Percentiles rank a stretch among this genome's conserved stretches.
Conservation (phyloP, 1,140 invertebrate genomes). For the Trachymyrmex septentrionalis region DNA sequence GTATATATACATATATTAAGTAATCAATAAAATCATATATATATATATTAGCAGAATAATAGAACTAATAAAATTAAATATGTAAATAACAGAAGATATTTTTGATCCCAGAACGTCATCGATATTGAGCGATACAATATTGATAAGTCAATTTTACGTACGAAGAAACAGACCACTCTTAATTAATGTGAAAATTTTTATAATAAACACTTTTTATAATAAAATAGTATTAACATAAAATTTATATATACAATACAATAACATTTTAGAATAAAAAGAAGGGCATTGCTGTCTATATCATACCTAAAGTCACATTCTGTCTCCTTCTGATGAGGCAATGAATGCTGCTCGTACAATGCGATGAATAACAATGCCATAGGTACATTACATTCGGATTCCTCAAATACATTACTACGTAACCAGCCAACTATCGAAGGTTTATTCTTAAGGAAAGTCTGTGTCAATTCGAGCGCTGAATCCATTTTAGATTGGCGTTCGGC, state of each 20-base stretch:
- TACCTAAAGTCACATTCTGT: constrained; percentile 74
- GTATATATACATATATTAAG: no score
- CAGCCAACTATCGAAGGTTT: constrained; percentile 69
- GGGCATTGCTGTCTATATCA: neutral
- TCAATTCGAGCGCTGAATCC: constrained; percentile 42
- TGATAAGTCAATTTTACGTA: no score
- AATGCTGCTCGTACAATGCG: constrained; percentile 70
- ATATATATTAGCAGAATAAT: neutral
- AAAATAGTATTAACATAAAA: no score
- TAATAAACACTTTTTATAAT: no score
- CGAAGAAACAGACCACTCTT: no score
- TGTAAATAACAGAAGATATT: neutral
- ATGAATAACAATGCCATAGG: constrained; percentile 75
- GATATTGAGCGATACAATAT: no score
- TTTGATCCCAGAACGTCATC: no score
- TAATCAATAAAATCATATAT: neutral
- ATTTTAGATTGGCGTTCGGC: constrained; percentile 59
- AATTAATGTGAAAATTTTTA: no score
- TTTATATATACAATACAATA: no score
- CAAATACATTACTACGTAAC: constrained; percentile 68
- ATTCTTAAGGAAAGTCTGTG: constrained; percentile 10
- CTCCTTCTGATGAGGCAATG: constrained; percentile 53
- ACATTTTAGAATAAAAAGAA: neutral
- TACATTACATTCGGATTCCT: constrained; percentile 54
- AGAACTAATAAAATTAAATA: neutral